Evolutionary conservation across 2,113 vertebrate species (phyloP), one percentile per base, ranked within the genome.

Genomic region (Siniperca chuatsi): DNA sequence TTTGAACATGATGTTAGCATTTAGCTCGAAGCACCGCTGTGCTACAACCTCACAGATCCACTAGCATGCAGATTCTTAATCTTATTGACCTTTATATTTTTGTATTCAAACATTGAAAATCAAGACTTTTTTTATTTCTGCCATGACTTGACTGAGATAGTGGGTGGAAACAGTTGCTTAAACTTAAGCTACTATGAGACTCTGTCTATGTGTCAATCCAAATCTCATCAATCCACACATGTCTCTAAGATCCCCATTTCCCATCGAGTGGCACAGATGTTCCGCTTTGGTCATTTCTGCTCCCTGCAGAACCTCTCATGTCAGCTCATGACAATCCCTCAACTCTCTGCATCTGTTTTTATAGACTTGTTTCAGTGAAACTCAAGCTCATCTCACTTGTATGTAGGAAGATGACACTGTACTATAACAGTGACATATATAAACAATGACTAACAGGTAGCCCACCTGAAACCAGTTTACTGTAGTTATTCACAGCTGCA

Each of bases 241-340:
- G 58, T 48, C 58, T 75, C 55, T 5, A 46, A 18, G n/a, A 25
- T 55, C 72, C 9, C 23, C 37, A 13, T 20, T 48, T 75, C 44
- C 74, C 74, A 76, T 65, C 3, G 2, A 20, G 21, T 61, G 40
- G 61, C 60, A 54, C 61, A 77, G 74, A 65, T 76, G 74, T 65
- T 54, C 61, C 40, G 20, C n/a, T 74, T 12, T 4, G n/a, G 11
- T 21, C 18, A 21, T 50, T 57, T 61, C 20, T 35, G 37, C 58
- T 65, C 33, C 21, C 46, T 20, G 33, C 46, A 65, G 60, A 65
- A 50, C 18, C 25, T 62, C 44, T 75, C 42, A 15, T 64, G 25
- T 61, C 16, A 35, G 25, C 11, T 15, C 29, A 23, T 3, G 42
- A 50, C 72, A 62, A 21, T 46, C 12, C 40, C 10, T 52, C 29